Base-by-base conservation (phyloP, 2,113 vertebrate species). In the Casuarius casuarius region DNA sequence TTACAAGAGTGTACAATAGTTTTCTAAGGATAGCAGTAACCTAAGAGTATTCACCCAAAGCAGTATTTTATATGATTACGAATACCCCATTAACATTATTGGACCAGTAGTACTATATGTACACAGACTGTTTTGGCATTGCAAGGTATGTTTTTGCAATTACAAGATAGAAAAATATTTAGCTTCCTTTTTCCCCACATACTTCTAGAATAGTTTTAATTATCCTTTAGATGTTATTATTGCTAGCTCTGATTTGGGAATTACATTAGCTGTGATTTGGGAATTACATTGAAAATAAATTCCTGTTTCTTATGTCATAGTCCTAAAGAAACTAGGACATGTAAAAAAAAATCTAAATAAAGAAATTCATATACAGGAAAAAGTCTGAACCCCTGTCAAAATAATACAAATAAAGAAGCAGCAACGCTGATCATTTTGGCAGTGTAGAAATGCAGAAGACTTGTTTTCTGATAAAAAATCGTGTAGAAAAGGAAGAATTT, bases 321-420 rank as follows among this genome's bases (percentile, higher is more conserved):
- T 28, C 56, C 35, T 51, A 82, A 20, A 65, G 51, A 97, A 97
- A 93, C 38, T 58, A 52, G 96, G 93, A 44, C 67, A 20, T 54
- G 42, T 46, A 38, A 90, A 78, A 71, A 28, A 79, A 72, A n/a
- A 65, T n/a, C 48, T 65, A 83, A 82, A 87, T 46, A 84, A 85
- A 82, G 49, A 80, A 76, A 65, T 82, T 92, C 46, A 8, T 18
- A 62, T 1, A 7, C 29, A 88, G 16, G 63, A 59, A 56, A 68
- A 78, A 74, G 84, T 46, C 89, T 91, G 84, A 89, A 61, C 62
- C 33, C 82, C 87, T 95, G 94, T 89, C 95, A 94, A 68, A 92
- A 82, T 12, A 63, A 91, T 87, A 9, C 2, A 10, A 83, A 17
- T 62, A 65, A 77, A 90, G 79, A 78, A 83, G 84, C 20, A 66